A percentile compares a stretch with the other conserved stretches of the same genome.
phyloP scores from a whole-genome alignment of 2,888 invertebrate species.

The Oscheius sp. region DNA sequence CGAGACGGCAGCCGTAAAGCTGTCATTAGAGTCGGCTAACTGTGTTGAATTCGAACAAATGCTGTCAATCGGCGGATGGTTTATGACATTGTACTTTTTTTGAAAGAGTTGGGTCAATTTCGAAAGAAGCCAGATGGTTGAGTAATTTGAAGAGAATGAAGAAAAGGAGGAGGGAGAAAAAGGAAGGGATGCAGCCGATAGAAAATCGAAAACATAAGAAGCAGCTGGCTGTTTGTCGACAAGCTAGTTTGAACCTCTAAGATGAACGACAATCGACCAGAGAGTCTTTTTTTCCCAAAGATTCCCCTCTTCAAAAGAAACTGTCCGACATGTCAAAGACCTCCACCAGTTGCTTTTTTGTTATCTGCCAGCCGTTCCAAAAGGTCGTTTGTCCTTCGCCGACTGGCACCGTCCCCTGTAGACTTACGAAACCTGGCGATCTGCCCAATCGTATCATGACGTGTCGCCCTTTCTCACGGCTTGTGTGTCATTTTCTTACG shows the following conservation, averaged over 20 bases:
- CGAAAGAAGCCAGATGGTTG: no score
- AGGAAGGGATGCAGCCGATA: no score
- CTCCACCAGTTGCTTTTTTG: neutral
- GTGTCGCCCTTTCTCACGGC: neutral
- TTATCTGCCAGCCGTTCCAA: neutral
- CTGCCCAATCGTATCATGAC: conserved; percentile 2
- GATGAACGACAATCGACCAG: neutral
- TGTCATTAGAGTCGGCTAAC: no score
- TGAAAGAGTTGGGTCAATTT: no score
- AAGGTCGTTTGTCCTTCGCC: conserved; percentile 5
- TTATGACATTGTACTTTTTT: no score
- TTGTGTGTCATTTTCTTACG: neutral
- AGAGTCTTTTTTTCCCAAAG: neutral
- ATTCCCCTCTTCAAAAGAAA: neutral
- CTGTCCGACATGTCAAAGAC: neutral
- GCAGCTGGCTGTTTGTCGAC: no score
- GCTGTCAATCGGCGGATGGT: no score
- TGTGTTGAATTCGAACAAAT: no score
- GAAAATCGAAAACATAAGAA: no score
- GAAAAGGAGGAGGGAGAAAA: no score
- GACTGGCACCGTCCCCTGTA: neutral
- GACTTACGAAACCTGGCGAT: neutral
- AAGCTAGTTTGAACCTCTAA: neutral
- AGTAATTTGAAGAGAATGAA: no score
- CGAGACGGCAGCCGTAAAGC: no score